Base-by-base conservation (phyloP, 2,888 invertebrate genomes). In the Philereme transversata region DNA sequence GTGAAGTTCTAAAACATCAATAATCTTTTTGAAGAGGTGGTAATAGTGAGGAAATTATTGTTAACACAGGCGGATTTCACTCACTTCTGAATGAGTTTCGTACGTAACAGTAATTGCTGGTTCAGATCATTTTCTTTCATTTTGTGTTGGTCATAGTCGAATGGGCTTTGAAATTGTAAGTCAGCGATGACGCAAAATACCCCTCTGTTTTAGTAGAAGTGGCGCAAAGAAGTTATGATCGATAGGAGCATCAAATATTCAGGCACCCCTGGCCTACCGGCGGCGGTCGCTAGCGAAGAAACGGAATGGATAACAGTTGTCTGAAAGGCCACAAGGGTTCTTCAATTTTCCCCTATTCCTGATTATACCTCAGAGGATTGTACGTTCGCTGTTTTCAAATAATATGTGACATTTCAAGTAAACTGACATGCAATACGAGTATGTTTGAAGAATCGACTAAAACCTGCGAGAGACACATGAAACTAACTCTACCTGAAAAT, bases 211-310 rank as follows among this genome's bases (percentile, higher is more conserved):
- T 64, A 73, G 67, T 65, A 67, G 66, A 70, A 74, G 64, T 54
- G 48, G 77, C 75, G 78, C 83, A 84, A 87, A 88, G 86, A 86
- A 88, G 83, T 88, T 87, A 90, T 91, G 87, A 90, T 91, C 90
- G 90, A 91, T 91, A 88, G 83, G 71, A 79, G 67, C 88, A 91
- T 91, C 84, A 91, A 91, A 90, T 90, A 91, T 91, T 91, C 84
- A 90, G 77, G 79, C 77, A 76, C 72, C 76, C 75, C 22, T 22
- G 22, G 22, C 22, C 22, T 22, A 22, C 22, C 22, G 22, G 22
- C 76, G 54, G 76, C 76, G 53, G 76, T 83, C 81, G 77, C 84
- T 83, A 80, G 76, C 79, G 78, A 85, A 83, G 84, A 85, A 88
- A 82, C 81, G 79, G 77, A 86, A 87, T 85, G 82, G 85, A 84